Percentiles rank a stretch among this genome's conserved stretches.
Evolutionary conservation across 2,113 vertebrate genomes (phyloP).

Genomic region (Neofelis nebulosa): DNA sequence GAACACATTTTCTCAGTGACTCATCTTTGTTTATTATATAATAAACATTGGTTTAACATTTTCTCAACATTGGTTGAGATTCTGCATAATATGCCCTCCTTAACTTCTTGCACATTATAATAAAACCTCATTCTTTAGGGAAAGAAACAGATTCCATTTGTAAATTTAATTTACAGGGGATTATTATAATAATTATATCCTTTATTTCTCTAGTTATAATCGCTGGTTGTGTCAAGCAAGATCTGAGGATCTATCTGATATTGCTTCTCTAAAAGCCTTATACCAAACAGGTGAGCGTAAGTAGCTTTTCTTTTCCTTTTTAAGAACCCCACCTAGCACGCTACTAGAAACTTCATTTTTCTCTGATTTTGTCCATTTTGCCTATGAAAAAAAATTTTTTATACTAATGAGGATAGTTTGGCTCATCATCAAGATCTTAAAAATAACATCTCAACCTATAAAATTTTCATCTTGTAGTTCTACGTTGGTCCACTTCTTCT

Average conservation of each 20-base stretch:
- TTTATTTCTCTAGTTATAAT: conserved; percentile 90
- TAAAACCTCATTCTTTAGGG: conserved; percentile 11
- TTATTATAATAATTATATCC: neutral
- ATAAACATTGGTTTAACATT: neutral
- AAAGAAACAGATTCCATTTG: neutral
- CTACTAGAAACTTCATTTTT: neutral
- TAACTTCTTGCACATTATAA: neutral
- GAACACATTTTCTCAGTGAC: neutral
- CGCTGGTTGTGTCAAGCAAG: conserved; percentile 97
- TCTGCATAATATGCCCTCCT: neutral
- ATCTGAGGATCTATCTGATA: conserved; percentile 97
- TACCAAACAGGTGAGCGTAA: conserved; percentile 94
- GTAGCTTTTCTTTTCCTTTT: neutral
- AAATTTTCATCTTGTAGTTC: neutral
- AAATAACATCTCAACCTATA: neutral
- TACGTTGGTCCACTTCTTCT: neutral
- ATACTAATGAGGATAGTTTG: neutral
- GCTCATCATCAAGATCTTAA: neutral
- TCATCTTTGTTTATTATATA: neutral
- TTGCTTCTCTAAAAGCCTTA: conserved; percentile 97
- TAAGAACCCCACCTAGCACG: neutral
- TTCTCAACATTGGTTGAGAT: neutral
- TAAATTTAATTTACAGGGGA: neutral
- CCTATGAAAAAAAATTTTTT: neutral
- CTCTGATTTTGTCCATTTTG: neutral